These are phyloP conservation scores for Scaptomyza montana DNA, from an alignment of 1,140 invertebrate genomes.

Conservation along the genomic window DNA sequence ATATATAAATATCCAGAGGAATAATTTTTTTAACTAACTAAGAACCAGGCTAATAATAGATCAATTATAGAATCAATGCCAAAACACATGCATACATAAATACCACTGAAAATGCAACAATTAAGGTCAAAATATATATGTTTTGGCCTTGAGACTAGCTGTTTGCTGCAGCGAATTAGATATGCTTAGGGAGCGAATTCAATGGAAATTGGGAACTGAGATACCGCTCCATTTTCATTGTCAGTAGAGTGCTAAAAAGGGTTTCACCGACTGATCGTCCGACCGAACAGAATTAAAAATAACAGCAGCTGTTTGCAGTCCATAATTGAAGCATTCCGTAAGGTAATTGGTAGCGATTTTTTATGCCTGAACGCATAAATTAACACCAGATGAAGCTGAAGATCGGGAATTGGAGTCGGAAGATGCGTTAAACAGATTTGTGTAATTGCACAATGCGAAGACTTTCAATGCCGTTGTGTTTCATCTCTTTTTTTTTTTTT, in stretches of 20 bases:
- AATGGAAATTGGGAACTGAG: conserved; percentile 31
- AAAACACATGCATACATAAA: not conserved
- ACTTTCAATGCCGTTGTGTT: conserved; percentile 11
- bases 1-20: not conserved
- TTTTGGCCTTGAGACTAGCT: conserved; percentile 44
- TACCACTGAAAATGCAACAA: conserved; percentile 34
- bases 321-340: conserved; percentile 77
- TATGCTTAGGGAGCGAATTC: conserved; percentile 39
- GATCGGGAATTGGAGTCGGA: conserved; percentile 21
- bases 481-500: no score
- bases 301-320: conserved; percentile 72
- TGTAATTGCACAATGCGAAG: conserved; percentile 63
- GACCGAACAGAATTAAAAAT: conserved; percentile 1
- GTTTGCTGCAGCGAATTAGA: conserved; percentile 48
- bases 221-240: conserved; percentile 18
- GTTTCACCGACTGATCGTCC: conserved; percentile 45
- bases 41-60: conserved; percentile 3
- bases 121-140: conserved; percentile 27
- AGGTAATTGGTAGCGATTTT: conserved; percentile 77
- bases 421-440: conserved; percentile 61
- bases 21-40: not conserved
- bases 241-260: conserved; percentile 67
- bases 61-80: conserved; percentile 16
- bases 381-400: conserved; percentile 62
- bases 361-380: conserved; percentile 76